Conservation (phyloP, 30 jellyfish, hydroid and myxozoan species). For the Turritopsis dohrnii region DNA sequence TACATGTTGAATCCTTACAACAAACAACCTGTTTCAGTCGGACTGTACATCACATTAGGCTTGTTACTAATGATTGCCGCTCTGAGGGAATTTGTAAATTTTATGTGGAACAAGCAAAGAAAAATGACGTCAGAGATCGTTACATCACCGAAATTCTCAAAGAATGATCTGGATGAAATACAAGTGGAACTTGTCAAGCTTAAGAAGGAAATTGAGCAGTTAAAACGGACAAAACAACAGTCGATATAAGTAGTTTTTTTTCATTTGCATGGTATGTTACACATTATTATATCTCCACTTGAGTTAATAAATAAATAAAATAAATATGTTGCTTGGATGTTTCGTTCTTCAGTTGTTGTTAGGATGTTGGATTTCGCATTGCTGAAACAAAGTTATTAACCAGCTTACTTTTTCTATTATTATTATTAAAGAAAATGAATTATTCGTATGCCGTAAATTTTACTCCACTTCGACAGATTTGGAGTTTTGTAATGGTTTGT, state of each 20-base stretch:
- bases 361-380: background rate
- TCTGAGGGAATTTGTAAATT: background rate
- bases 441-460: too few relatives aligned
- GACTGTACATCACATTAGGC: background rate
- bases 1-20: background rate
- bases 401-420: too few relatives aligned
- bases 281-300: background rate
- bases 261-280: background rate
- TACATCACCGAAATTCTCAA: background rate
- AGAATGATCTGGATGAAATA: background rate
- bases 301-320: background rate
- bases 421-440: too few relatives aligned
- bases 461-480: too few relatives aligned
- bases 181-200: background rate
- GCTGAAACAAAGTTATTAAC: background rate
- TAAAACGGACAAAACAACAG: too few relatives aligned
- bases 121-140: background rate
- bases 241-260: too few relatives aligned
- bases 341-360: background rate
- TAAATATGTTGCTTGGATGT: background rate
- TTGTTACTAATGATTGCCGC: background rate
- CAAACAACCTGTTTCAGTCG: background rate
- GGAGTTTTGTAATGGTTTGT: too few relatives aligned
- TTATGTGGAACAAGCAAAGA: background rate
- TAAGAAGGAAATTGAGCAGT: background rate